Evolutionary conservation across 2,797 vertebrate species (phyloP), one percentile per base, ranked within the genome.

Genomic region (Xyrichtys novacula): DNA sequence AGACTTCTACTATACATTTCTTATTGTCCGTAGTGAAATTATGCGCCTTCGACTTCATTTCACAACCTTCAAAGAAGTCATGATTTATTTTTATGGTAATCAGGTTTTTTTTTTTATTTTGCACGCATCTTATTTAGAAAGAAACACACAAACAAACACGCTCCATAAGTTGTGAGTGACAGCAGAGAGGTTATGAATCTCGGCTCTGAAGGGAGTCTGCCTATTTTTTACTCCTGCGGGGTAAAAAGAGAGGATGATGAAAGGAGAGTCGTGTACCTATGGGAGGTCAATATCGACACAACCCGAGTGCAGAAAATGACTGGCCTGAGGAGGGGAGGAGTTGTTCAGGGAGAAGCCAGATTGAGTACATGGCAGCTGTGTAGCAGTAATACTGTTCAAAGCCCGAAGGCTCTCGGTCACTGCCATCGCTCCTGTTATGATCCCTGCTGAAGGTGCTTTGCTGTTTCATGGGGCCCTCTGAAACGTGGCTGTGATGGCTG

Each of bases 211-310:
- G 55, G 63, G 69, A 70, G 39, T 47, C 52, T 60, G 61, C 38
- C 58, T 55, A 52, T 83, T 72, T 67, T 70, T 81, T 52, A 48
- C 52, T 81, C 65, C 81, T 80, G 70, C 67, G 40, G 81, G 81
- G 76, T 7, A 64, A 55, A 77, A 53, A 77, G 60, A 53, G 62
- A 56, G 71, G 74, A 76, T 81, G 77, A 84, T 83, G 75, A 85
- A 86, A 78, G 75, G 65, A 80, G 71, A 74, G 71, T 68, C 7
- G 17, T 79, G 80, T 78, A 85, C 73, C 84, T 82, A 58, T 75
- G 81, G 85, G 87, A 89, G 88, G 89, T 88, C 86, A 89, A 77
- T 89, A 90, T 88, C 81, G 80, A 90, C 85, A 85, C 76, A 84
- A 78, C 84, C 82, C 19, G 29, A 54, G 70, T 77, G 85, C 80